phyloP scores from a whole-genome alignment of 2,113 vertebrate genomes.

The Psilopsiagon aurifrons region DNA sequence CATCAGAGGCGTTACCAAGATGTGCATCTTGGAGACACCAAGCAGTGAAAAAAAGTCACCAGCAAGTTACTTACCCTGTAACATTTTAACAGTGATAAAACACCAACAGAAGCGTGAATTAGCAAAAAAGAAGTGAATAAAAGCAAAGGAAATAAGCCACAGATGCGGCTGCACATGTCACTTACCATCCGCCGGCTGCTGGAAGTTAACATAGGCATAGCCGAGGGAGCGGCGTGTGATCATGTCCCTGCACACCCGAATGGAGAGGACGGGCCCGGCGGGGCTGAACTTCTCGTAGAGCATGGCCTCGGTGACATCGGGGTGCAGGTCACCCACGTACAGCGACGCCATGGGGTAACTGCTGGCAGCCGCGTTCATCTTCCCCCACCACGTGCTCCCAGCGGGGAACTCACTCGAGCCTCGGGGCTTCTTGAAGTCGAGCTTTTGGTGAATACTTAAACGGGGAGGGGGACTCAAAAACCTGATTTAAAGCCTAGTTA shows the following conservation, averaged over 20 bases:
- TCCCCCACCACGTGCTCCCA: conserved; percentile 39
- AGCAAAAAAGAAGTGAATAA: rapidly evolving
- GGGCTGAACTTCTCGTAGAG: conserved; percentile 99
- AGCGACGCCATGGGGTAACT: conserved; percentile 99
- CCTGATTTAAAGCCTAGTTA: background rate
- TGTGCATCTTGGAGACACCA: rapidly evolving
- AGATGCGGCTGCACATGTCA: rapidly evolving
- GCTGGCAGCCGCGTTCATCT: conserved; percentile 80
- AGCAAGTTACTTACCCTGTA: background rate
- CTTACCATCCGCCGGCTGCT: conserved; percentile 97
- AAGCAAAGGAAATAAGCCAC: rapidly evolving
- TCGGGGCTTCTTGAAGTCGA: background rate
- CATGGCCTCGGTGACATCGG: conserved; percentile 98
- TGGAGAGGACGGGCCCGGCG: conserved; percentile 96
- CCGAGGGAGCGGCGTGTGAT: conserved; percentile 96
- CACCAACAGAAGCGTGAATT: background rate
- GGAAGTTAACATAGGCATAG: conserved; percentile 99
- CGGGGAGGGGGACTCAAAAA: rapidly evolving
- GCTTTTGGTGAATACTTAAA: background rate
- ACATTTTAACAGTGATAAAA: rapidly evolving
- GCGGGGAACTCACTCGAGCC: background rate
- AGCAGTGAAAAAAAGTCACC: rapidly evolving
- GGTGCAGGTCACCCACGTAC: conserved; percentile 98
- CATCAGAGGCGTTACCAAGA: background rate
- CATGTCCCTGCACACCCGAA: conserved; percentile 98